phyloP scores from a whole-genome alignment of 2,888 invertebrate genomes.

The Nephrocerus scutellatus region DNA sequence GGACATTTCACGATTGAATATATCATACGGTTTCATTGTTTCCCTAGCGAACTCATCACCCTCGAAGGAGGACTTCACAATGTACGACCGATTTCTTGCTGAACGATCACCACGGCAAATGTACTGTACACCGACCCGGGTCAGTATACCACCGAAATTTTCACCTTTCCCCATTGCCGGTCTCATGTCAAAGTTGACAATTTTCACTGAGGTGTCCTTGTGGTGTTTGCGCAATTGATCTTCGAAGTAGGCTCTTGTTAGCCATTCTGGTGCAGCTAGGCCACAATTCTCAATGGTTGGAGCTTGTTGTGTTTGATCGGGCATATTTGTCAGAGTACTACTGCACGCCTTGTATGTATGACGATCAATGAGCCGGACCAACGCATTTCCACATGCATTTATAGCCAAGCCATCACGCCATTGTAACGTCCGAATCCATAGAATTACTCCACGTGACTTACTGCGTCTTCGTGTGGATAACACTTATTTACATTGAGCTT shows the following conservation, averaged over 20 bases:
- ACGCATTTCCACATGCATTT: too few species aligned
- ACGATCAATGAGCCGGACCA: too few species aligned
- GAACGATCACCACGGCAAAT: slow-evolving; percentile 14
- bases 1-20: slow-evolving; percentile 42
- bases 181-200: slow-evolving; percentile 26
- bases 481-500: too few species aligned
- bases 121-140: slow-evolving; percentile 29
- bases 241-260: slow-evolving; percentile 34
- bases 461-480: too few species aligned
- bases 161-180: slow-evolving; percentile 41
- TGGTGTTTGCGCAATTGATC: slow-evolving; percentile 28
- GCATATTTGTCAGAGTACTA: too few species aligned
- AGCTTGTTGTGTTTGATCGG: not conserved
- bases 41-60: slow-evolving; percentile 34
- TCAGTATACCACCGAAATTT: slow-evolving; percentile 39
- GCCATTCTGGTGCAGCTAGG: slow-evolving; percentile 36
- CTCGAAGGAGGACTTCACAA: slow-evolving; percentile 40
- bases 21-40: slow-evolving; percentile 38
- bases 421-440: too few species aligned
- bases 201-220: slow-evolving; percentile 27
- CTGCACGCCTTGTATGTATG: too few species aligned
- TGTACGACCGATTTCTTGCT: slow-evolving; percentile 19
- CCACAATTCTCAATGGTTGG: too few species aligned
- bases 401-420: too few species aligned
- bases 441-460: too few species aligned